A percentile compares a stretch with the other conserved stretches of the same genome.
phyloP scores from a whole-genome alignment of 2,797 vertebrate species.

The Sebastes wilsoni region DNA sequence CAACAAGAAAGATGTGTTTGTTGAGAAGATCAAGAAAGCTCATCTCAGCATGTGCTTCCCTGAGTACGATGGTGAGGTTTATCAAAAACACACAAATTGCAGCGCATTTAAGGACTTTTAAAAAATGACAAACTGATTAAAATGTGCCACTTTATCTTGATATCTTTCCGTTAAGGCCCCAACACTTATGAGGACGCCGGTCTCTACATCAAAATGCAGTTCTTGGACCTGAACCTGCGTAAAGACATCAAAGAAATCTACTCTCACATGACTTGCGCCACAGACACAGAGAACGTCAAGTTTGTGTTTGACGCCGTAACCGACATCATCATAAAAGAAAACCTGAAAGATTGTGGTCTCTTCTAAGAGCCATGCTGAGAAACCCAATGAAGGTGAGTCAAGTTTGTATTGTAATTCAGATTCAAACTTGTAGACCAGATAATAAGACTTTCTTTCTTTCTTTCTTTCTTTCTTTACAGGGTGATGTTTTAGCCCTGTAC shows the following conservation, averaged over 20 bases:
- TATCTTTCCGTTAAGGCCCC: slow-evolving; percentile 81
- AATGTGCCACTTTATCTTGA: not conserved
- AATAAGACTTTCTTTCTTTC: slow-evolving; percentile 16
- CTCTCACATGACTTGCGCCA: slow-evolving; percentile 99
- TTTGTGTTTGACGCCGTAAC: slow-evolving; percentile 98
- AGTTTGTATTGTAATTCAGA: not conserved
- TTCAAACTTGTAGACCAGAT: not conserved
- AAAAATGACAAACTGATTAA: not conserved
- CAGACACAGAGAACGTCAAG: slow-evolving; percentile 98
- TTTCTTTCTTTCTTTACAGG: slow-evolving; percentile 31
- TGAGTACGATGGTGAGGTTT: slow-evolving; percentile 92
- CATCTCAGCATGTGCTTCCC: slow-evolving; percentile 99
- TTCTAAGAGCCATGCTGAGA: slow-evolving; percentile 83
- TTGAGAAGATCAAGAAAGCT: slow-evolving; percentile 97
- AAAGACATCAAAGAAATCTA: slow-evolving; percentile 96
- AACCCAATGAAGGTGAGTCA: slow-evolving; percentile 39
- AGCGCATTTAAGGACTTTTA: not conserved
- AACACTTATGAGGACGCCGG: slow-evolving; percentile 97
- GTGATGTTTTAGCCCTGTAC: slow-evolving; percentile 17
- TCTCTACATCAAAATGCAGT: slow-evolving; percentile 96
- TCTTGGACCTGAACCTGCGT: slow-evolving; percentile 94
- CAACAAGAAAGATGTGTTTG: slow-evolving; percentile 98
- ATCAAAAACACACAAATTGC: not conserved
- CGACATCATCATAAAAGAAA: slow-evolving; percentile 99
- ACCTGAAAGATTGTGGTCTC: slow-evolving; percentile 97